phyloP scores from a whole-genome alignment of 2,797 vertebrate genomes.

The Poeciliopsis turneri region DNA sequence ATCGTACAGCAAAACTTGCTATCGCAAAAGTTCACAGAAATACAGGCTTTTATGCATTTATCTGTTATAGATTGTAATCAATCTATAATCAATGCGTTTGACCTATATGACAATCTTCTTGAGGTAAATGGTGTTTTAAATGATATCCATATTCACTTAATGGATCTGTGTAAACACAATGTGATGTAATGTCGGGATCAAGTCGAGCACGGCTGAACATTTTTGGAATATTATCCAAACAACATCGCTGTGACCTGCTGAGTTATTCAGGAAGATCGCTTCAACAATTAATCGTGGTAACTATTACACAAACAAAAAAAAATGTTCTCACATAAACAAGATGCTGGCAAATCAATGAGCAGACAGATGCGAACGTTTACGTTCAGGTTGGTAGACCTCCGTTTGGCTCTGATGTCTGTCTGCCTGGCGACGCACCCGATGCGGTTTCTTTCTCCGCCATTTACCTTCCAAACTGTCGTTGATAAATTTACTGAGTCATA shows the following conservation, averaged over 20 bases:
- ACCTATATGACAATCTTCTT: too few species aligned
- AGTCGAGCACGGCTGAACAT: neutral
- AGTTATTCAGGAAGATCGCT: neutral
- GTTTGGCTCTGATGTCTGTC: neutral
- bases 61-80: too few species aligned
- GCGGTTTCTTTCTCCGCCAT: neutral
- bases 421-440: neutral
- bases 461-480: neutral
- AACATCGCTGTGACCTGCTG: neutral
- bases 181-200: neutral
- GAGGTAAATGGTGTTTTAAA: too few species aligned
- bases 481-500: neutral
- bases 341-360: neutral
- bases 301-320: neutral
- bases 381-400: neutral
- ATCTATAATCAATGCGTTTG: too few species aligned
- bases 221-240: neutral
- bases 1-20: too few species aligned
- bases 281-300: neutral
- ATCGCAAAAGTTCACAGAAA: too few species aligned
- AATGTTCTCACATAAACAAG: neutral
- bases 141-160: too few species aligned
- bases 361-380: neutral
- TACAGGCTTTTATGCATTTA: too few species aligned
- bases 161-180: neutral